phyloP scores from a whole-genome alignment of 2,888 invertebrate species.

The Diaperis boleti region DNA sequence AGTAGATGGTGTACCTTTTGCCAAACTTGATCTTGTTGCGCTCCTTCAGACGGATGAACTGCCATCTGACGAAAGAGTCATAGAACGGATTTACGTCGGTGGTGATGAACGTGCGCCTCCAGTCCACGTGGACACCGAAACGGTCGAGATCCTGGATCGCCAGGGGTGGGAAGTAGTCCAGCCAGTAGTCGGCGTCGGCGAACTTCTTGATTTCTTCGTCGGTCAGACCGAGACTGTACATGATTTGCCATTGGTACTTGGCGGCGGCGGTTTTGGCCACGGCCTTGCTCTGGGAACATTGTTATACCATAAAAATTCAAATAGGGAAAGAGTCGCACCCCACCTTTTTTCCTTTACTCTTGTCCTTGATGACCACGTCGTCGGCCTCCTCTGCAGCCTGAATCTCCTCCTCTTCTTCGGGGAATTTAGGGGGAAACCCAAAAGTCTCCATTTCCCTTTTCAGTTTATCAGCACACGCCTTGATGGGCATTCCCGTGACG shows the following conservation, averaged over 20 bases:
- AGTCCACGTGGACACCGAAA: conserved; percentile 96
- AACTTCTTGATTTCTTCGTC: conserved; percentile 95
- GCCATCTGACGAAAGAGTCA: conserved; percentile 98
- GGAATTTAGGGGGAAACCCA: conserved; percentile 94
- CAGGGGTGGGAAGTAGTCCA: conserved; percentile 96
- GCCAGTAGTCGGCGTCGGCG: conserved; percentile 91
- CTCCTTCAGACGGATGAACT: conserved; percentile 87
- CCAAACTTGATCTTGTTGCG: conserved; percentile 95
- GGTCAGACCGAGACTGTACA: conserved; percentile 89
- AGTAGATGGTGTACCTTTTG: conserved; percentile 96
- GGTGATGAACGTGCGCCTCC: conserved; percentile 98
- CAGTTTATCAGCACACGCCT: conserved; percentile 98
- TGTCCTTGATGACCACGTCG: conserved; percentile 80
- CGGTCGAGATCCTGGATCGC: conserved; percentile 87
- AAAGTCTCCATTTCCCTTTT: conserved; percentile 92
- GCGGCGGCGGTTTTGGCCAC: conserved; percentile 89
- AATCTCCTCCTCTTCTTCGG: conserved; percentile 69
- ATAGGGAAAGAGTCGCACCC: not conserved
- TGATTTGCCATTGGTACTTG: conserved; percentile 99
- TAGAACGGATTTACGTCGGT: conserved; percentile 98
- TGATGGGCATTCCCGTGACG: conserved; percentile 99
- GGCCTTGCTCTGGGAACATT: conserved; percentile 84
- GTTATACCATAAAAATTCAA: not conserved
- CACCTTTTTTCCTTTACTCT: conserved; percentile 91
- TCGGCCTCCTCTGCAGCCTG: conserved; percentile 68